Percentiles rank a stretch among this genome's conserved stretches.
phyloP scores from a whole-genome alignment of 2,888 invertebrate species.

The Andrena bicolor region DNA sequence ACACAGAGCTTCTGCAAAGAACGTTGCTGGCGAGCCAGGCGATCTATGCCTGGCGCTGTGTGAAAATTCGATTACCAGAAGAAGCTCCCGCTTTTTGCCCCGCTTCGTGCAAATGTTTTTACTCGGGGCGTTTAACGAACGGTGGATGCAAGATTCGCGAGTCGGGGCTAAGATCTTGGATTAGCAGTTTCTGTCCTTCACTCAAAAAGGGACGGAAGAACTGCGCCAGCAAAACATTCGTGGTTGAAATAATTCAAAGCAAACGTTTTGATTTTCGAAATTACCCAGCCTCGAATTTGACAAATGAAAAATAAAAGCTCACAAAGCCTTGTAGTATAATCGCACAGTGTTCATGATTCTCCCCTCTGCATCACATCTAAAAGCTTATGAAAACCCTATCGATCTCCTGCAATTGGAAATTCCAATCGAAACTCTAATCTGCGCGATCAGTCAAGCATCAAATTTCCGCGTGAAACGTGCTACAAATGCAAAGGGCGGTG shows the following conservation, averaged over 20 bases:
- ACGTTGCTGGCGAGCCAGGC: slow-evolving; percentile 22
- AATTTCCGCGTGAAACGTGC: neutral
- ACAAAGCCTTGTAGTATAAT: neutral
- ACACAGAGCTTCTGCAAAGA: slow-evolving; percentile 14
- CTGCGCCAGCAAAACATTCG: neutral
- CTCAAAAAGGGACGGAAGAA: neutral
- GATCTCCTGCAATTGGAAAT: neutral
- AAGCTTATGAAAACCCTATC: neutral
- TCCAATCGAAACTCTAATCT: neutral
- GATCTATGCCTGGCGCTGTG: slow-evolving; percentile 35
- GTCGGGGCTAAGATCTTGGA: slow-evolving; percentile 1
- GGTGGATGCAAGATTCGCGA: neutral
- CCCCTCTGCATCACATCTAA: neutral
- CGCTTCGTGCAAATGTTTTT: slow-evolving; percentile 44
- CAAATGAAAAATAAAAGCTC: neutral
- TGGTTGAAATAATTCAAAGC: neutral
- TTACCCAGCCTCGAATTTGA: no score
- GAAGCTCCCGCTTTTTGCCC: slow-evolving; percentile 32
- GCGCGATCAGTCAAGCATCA: no score
- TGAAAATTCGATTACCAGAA: slow-evolving; percentile 63
- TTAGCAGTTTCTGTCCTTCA: neutral
- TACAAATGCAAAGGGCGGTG: neutral
- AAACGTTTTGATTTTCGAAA: no score
- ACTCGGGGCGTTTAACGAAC: slow-evolving; percentile 24
- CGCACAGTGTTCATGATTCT: neutral